phyloP scores from a whole-genome alignment of 64 coral and sea anemone genomes.

The Stichodactyla mertensii region DNA sequence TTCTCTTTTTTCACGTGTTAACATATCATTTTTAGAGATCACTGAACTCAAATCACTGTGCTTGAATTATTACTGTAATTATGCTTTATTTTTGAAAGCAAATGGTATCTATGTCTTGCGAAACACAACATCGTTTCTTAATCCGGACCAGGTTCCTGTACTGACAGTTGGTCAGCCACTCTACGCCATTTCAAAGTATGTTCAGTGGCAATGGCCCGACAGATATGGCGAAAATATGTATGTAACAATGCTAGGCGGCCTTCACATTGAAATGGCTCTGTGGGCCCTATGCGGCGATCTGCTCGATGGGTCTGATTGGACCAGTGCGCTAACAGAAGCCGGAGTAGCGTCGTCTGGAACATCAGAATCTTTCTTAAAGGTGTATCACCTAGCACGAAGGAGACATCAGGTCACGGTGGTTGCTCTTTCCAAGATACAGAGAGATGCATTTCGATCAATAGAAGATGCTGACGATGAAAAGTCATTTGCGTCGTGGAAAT shows the following conservation, averaged over 20 bases:
- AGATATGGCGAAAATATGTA: too few relatives aligned
- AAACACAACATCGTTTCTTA: conserved; percentile 11
- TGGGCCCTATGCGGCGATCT: not conserved
- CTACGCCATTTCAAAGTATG: conserved; percentile 4
- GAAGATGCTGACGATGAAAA: too few relatives aligned
- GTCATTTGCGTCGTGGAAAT: not conserved
- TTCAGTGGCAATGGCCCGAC: too few relatives aligned
- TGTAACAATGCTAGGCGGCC: not conserved
- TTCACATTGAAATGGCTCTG: not conserved
- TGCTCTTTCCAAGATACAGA: not conserved
- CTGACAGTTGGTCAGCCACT: conserved; percentile 12
- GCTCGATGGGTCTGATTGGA: not conserved
- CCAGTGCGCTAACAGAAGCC: conserved; percentile 2
- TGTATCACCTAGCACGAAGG: conserved; percentile 43
- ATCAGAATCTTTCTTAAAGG: conserved; percentile 22
- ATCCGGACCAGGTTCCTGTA: not conserved
- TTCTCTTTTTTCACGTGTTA: too few relatives aligned
- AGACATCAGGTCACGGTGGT: conserved; percentile 7
- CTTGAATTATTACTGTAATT: too few relatives aligned
- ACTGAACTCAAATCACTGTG: too few relatives aligned
- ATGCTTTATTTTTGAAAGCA: too few relatives aligned
- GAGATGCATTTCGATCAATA: too few relatives aligned
- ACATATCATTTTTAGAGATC: too few relatives aligned
- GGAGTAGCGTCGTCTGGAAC: conserved; percentile 40
- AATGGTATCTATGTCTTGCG: conserved; percentile 29